Conservation (phyloP, 2,888 invertebrate genomes). For the Eremobia ochroleuca region DNA sequence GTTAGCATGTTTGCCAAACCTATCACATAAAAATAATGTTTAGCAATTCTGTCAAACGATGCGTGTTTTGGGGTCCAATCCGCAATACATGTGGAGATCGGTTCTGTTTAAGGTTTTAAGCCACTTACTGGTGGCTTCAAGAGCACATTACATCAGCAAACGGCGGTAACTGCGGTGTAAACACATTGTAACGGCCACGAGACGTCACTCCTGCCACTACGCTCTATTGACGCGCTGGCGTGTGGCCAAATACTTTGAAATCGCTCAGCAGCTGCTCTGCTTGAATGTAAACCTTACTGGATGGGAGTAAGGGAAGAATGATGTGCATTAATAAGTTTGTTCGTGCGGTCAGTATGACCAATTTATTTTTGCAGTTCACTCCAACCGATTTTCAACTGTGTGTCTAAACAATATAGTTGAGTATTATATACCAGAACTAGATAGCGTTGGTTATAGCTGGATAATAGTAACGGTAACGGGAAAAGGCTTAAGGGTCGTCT, state of each 20-base stretch:
- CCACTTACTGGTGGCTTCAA: constrained; percentile 44
- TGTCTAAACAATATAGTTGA: constrained; percentile 28
- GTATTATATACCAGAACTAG: constrained; percentile 18
- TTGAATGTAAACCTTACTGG: constrained; percentile 24
- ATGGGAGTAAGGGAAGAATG: neutral
- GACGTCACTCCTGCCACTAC: constrained; percentile 66
- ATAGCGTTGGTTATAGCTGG: constrained; percentile 58
- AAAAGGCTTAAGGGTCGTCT: constrained; percentile 70
- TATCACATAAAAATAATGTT: constrained; percentile 41
- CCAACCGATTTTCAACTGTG: constrained; percentile 43
- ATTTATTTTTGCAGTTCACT: constrained; percentile 53
- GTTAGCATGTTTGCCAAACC: constrained; percentile 17
- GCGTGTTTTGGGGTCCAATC: constrained; percentile 26
- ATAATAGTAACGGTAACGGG: constrained; percentile 72
- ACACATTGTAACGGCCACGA: constrained; percentile 67
- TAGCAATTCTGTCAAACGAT: constrained; percentile 25
- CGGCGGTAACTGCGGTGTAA: constrained; percentile 71
- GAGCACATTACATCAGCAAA: constrained; percentile 69
- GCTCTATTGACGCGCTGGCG: constrained; percentile 74
- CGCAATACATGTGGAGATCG: constrained; percentile 34
- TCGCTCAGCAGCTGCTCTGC: neutral
- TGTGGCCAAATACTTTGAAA: constrained; percentile 65
- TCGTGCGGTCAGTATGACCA: constrained; percentile 65
- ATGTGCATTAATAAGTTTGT: constrained; percentile 31
- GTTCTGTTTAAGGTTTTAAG: constrained; percentile 41